Evolutionary conservation across 2,888 invertebrate species (phyloP), one percentile per base, ranked within the genome.

Genomic region (Andrena marginata): DNA sequence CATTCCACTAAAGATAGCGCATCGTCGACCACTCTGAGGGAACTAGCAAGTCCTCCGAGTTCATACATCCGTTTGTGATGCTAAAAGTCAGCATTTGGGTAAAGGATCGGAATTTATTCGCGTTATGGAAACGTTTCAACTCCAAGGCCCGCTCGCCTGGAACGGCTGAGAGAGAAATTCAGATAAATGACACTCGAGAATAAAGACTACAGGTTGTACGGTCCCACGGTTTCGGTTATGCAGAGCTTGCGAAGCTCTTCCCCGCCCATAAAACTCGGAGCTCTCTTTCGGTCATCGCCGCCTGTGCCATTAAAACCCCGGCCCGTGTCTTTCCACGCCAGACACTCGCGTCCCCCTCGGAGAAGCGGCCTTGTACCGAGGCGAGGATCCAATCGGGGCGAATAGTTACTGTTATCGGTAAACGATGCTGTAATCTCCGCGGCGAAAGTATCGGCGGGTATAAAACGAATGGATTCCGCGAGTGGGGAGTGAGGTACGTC

Each of bases 381-480:
- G 31, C 65, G 77, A 69, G 67, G 75, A 82, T 82, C 73, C 86
- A 84, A 87, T 87, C 75, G 70, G 42, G 49, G 60, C 64, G 60
- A 49, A 60, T 56, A 80, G 84, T 80, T 69, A 74, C 49, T 48
- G 65, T 82, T 88, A 88, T 86, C 81, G 84, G 77, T 80, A 74
- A 87, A 87, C 85, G 80, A 85, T 73, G 77, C 64, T 72, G 68
- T 78, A 74, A 87, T 87, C 79, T 81, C 60, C 51, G 29, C 42
- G 71, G 29, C 70, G 26, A 74, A 80, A 87, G 59, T 63, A 87
- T 84, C 79, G 64, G 31, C 75, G 42, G 7, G 23, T 33, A 54
- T 76, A 75, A 88, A 86, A 88, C 76, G 76, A 87, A 87, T 86
- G 86, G 69, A 79, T 71, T 65, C 20, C 54, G 29, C 23, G 73